Base-by-base conservation (phyloP, 2,797 vertebrate species). In the Macropodus opercularis region DNA sequence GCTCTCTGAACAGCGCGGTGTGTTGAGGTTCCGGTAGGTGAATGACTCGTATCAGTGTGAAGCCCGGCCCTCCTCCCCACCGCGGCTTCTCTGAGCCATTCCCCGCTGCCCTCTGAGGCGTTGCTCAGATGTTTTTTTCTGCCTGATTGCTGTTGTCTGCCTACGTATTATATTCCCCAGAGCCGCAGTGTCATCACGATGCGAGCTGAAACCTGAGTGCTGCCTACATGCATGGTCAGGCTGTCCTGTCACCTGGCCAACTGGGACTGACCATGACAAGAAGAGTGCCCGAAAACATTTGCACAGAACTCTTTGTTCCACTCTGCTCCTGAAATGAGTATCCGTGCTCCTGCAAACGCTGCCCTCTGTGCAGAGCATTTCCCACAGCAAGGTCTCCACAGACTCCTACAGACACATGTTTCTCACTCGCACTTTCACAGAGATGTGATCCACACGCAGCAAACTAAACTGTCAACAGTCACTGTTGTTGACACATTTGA, bases 161-260 rank as follows among this genome's bases (percentile, higher is more conserved):
- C 62, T 54, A 49, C 47, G 40, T 54, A 26, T 65, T 62, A 21
- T 57, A 48, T 64, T 80, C 81, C 81, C 81, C 55, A 24, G 81
- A 83, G 83, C 68, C 36, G 49, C 55, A 8, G 54, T 79, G 75
- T 79, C 83, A 78, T 85, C 70, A 81, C 79, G 80, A 89, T 84
- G 75, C 57, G 40, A 79, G 69, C 82, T 69, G 56, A 75, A 83
- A 89, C 83, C 86, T 79, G 79, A 79, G 83, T 72, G 72, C 69
- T 26, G 51, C 68, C 88, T 87, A 79, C 80, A 90, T 78, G 83
- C 83, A 86, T 88, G 85, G 85, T 80, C 87, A 82, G 72, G 81
- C 80, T 36, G 57, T 80, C 69, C 80, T 78, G 75, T 91, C 86
- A 91, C 68, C 85, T 65, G 76, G 50, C 70, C 59, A 75, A 73